Base-by-base conservation (phyloP, 2,888 invertebrate genomes). In the Ophion slaviceki region DNA sequence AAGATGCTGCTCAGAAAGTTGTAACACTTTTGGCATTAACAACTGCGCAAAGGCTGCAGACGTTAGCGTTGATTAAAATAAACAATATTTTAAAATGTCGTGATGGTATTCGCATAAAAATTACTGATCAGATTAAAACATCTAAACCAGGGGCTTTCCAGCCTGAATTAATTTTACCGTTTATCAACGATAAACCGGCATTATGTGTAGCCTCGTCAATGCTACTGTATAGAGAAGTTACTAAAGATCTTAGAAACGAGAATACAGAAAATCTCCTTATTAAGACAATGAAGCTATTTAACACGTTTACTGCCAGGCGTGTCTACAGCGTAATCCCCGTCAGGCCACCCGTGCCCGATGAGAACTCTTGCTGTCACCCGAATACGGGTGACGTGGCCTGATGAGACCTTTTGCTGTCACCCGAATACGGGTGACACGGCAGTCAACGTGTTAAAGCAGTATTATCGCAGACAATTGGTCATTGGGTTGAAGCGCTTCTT, bases 1-100 rank as follows among this genome's bases (percentile, higher is more conserved):
- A 64, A 59, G 74, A 81, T 20, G 71, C 62, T 10, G 64, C 80
- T 1, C 83, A 88, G 76, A 88, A 88, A 80, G 64, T 88, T 17
- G 77, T 79, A 36, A 88, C 82, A 5, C 20, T 89, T 8, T 67
- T 89, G 70, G 87, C 86, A 0, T 14, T 88, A 17, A 72, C 85
- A 8, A 88, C 86, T 4, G 88, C 86, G 40, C 87, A 89, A 5
- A 85, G 88, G 11, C 66, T 87, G 0, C 88, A 89, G 28, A 88
- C 84, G 32, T 67, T 86, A 40, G 74, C 86, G 2, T 45, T 84
- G 10, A 88, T 88, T n/a, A 87, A 87, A 70, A 72, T 74, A 24
- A 24, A 24, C 1, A 24, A 24, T 1, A 24, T 24, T 40, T 45
- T 20, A n/a, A 82, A 64, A 36, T 36, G 20, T 4, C 67, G 53